Evolutionary conservation across 2,113 vertebrate species (phyloP), one percentile per base, ranked within the genome.

Genomic region (Phocoena phocoena): DNA sequence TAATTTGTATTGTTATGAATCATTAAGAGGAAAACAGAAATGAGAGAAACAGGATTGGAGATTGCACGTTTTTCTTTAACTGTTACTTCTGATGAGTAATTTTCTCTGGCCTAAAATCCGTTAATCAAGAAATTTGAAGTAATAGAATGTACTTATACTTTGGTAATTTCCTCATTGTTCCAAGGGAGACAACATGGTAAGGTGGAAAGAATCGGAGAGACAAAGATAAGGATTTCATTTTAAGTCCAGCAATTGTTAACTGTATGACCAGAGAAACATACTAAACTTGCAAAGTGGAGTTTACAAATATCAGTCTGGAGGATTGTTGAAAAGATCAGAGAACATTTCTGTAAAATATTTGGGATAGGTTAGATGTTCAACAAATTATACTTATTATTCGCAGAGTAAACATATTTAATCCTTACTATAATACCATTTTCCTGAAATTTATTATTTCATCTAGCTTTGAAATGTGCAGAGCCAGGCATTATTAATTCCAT

Each of bases 361-460:
- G 36, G 62, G 36, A 55, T 76, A n/a, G 21, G 28, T 60, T 76
- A 38, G 31, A 74, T 92, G 21, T n/a, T 82, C 41, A 47, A 23
- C 21, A 63, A 28, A 65, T 81, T 81, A 50, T 28, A 63, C 6
- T 55, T 88, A 36, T 50, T 82, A 92, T 53, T 82, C 44, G 76
- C 55, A 71, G 70, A 89, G 26, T 10, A 76, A 21, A 88, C 25
- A 58, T 71, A 44, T 60, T 92, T 96, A 79, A 93, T 79, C 63
- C 14, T 93, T 3, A 6, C 1, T 11, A 58, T 31, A 73, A 84
- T 90, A 31, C 9, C 36, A 50, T 89, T 90, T 90, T 84, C 47
- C 12, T 95, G 31, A 5, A 91, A 82, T 50, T 71, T 77, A 79
- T 86, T 96, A 84, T 87, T 96, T 94, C n/a, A 68, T 38, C 18